These are phyloP conservation scores for Lepidochitona cinerea DNA, from an alignment of 2,888 invertebrate species.

Conservation along the genomic window DNA sequence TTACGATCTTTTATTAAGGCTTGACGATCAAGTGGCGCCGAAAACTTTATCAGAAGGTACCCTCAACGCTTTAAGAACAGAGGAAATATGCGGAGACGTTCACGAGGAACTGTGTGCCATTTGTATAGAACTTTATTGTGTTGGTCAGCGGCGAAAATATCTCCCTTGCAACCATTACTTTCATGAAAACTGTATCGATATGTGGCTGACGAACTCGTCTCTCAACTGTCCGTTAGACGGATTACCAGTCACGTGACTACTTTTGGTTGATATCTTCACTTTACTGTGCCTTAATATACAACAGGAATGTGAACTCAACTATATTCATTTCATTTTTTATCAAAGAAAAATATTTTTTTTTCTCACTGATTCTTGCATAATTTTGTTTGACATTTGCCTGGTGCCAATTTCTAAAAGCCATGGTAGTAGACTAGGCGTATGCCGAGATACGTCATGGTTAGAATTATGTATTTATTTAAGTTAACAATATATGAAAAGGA, in stretches of 20 bases:
- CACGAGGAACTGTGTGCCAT: slow-evolving; percentile 53
- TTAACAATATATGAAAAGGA: too few relatives aligned
- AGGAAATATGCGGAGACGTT: slow-evolving; percentile 37
- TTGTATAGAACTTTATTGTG: slow-evolving; percentile 61
- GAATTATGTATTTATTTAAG: too few relatives aligned
- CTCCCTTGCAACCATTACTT: slow-evolving; percentile 66
- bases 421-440: too few relatives aligned
- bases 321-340: too few relatives aligned
- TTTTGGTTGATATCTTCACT: too few relatives aligned
- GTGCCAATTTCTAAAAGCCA: too few relatives aligned
- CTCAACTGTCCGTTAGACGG: slow-evolving; percentile 67
- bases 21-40: slow-evolving; percentile 64
- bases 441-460: too few relatives aligned
- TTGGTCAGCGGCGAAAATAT: slow-evolving; percentile 56
- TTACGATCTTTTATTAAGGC: slow-evolving; percentile 60
- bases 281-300: too few relatives aligned
- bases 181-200: slow-evolving; percentile 64
- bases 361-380: too few relatives aligned
- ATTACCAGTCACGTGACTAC: slow-evolving; percentile 40
- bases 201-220: slow-evolving; percentile 64
- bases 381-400: too few relatives aligned
- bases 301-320: too few relatives aligned
- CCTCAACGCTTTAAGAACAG: slow-evolving; percentile 49
- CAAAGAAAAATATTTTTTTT: too few relatives aligned
- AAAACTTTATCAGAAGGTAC: slow-evolving; percentile 53